Evolutionary conservation across 2,113 vertebrate genomes (phyloP), one percentile per base, ranked within the genome.

Genomic region (Coregonus clupeaformis): DNA sequence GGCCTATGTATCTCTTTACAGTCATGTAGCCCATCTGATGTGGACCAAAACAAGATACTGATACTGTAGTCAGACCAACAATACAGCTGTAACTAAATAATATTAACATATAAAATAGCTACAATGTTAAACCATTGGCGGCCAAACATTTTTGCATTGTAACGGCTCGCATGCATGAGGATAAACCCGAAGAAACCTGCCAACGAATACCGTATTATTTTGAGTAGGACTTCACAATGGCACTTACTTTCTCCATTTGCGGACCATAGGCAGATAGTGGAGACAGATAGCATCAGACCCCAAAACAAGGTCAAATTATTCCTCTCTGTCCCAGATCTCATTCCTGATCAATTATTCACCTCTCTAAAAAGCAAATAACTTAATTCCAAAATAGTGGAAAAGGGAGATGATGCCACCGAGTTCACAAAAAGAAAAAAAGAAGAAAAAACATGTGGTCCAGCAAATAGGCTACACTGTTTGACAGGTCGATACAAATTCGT

Each of bases 221-320:
- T 52, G 49, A 52, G 16, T n/a, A 65, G 32, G 42, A 68, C 22
- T 63, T 52, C 6, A 62, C 59, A 24, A 65, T 64, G 25, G 63
- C 82, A 96, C 95, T 98, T 93, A 97, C 96, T 94, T 93, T 96
- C 95, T 89, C 94, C 96, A 92, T 93, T 86, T 82, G 94, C 87
- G 73, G 94, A 91, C 90, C 94, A 93, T 77, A 96, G 85, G 89
- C 92, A 94, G 84, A 96, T 88, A 77, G 92, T 78, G 79, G 87
- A 91, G 85, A 93, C 90, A 85, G 92, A 85, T 78, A 95, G 89
- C 91, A 95, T 87, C 81, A 96, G 91, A 90, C 91, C 94, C 94
- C 95, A 95, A 89, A 93, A 92, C 87, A 95, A 94, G 95, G 95
- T 94, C 94, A 90, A 89, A 90, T 93, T 91, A 88, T 91, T 91